Evolutionary conservation across 1,140 invertebrate genomes (phyloP), one percentile per base, ranked within the genome.

Genomic region (Neodiprion virginianus): DNA sequence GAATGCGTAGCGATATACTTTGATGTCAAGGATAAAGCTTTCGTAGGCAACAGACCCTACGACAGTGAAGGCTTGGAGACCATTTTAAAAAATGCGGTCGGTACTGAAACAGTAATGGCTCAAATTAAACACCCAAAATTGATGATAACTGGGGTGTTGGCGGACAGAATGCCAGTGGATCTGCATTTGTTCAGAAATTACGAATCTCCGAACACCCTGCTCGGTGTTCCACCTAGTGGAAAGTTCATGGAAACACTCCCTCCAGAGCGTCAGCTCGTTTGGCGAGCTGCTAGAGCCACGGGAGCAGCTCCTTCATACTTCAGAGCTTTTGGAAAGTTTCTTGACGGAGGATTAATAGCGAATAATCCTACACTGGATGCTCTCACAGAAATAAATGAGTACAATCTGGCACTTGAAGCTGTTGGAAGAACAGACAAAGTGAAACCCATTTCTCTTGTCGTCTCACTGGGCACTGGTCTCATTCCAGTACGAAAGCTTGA

Each of bases 221-320:
- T 97, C 8, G 89, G 90, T 1, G 84, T 91, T 68, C 87, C 83
- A 1, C 40, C 50, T 0, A 81, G 76, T 11, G 69, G 74, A 5
- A 79, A 79, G 47, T 79, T 91, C 88, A 76, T 82, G 12, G 84
- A 89, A 0, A 90, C 92, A 1, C 86, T 90, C n/a, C 83, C 89
- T 1, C 90, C 93, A 12, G 85, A 92, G 75, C 92, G 96, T 53
- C 95, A 98, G 84, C 85, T 94, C 12, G 89, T 98, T 14, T 99
- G 97, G 97, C 91, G 95, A 80, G 96, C 95, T 0, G 97, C 95
- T 0, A 89, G 97, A 74, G 94, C 95, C 12, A 96, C 95, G 17
- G 97, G 97, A 9, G 97, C 98, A 1, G 98, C 98, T 28, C 98
- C 98, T 1, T 97, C 97, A 0, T 99, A 98, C 88, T 99, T 99